Conservation (phyloP, 2,797 vertebrate species). For the Typhlichthys eigenmanni region DNA sequence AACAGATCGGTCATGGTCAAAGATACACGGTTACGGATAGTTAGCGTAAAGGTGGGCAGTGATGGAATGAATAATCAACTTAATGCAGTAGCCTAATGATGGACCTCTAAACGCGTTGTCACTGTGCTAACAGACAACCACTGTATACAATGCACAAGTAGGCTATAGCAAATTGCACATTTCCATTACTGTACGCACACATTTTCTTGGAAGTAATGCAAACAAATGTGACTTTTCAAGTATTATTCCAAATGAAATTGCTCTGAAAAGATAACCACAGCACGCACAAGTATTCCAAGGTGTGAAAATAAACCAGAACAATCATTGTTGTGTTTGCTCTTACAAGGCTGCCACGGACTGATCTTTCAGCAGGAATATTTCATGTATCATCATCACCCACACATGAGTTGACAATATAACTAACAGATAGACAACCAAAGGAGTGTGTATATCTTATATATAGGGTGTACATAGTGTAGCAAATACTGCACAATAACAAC, state of each 20-base stretch:
- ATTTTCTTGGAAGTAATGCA: conserved; percentile 13
- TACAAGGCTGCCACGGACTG: no score
- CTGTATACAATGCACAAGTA: conserved; percentile 9
- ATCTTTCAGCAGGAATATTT: no score
- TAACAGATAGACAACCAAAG: no score
- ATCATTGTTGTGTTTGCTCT: no score
- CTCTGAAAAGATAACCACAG: conserved; percentile 18
- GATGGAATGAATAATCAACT: conserved; percentile 21
- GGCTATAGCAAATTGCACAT: neutral
- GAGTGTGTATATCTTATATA: no score
- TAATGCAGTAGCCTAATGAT: conserved; percentile 12
- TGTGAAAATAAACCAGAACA: neutral
- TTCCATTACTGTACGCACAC: conserved; percentile 9
- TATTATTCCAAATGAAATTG: conserved; percentile 34
- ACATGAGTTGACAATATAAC: no score
- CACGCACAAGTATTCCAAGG: neutral
- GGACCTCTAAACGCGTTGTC: neutral
- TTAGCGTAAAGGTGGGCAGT: conserved; percentile 12
- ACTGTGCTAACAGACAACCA: conserved; percentile 10
- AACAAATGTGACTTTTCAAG: conserved; percentile 32
- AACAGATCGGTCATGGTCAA: neutral
- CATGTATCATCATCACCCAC: no score
- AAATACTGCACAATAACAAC: no score
- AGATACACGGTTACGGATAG: conserved; percentile 28
- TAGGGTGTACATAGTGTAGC: no score